Base-by-base conservation (phyloP, 2,888 invertebrate genomes). In the Brenthis ino region DNA sequence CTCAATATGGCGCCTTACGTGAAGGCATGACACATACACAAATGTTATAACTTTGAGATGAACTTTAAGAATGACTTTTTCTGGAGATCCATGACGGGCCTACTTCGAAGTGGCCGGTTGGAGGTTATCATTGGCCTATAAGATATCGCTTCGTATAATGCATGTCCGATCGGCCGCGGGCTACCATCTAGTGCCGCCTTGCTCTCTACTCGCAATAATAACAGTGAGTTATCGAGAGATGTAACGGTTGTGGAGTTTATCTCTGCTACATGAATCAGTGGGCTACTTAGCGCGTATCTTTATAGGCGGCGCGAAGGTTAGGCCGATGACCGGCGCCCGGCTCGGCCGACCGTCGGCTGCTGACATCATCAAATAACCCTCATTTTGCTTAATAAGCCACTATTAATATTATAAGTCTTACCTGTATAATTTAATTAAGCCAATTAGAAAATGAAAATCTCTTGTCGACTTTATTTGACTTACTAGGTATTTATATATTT, bases 241-340 rank as follows among this genome's bases (percentile, higher is more conserved):
- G 64, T 68, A 60, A 60, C 64, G 48, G 64, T 64, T 58, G 55
- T 47, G 57, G 64, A 53, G 54, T 69, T 69, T 65, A 72, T 67
- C 67, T 69, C 67, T 56, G 65, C 65, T 54, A 64, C 57, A 61
- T 67, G 67, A 65, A 69, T 72, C 69, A 55, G 67, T 68, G 64
- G 64, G 63, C 66, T 65, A 68, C 71, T 71, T 68, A 64, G 51
- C 67, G 64, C 68, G 68, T 74, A 76, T 75, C 75, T 78, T 76
- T 75, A 77, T 76, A 61, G 43, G 48, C 68, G 68, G 73, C 66
- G 69, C 72, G 74, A 74, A 77, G 77, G 77, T 74, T 72, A 67
- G 80, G 79, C 76, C 80, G 79, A 77, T 75, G 80, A 80, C 80
- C 79, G 72, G 69, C 65, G 74, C 71, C 68, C 47, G 37, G 12